phyloP scores from a whole-genome alignment of 2,888 invertebrate genomes.

The Trissonchulus latispiculum region DNA sequence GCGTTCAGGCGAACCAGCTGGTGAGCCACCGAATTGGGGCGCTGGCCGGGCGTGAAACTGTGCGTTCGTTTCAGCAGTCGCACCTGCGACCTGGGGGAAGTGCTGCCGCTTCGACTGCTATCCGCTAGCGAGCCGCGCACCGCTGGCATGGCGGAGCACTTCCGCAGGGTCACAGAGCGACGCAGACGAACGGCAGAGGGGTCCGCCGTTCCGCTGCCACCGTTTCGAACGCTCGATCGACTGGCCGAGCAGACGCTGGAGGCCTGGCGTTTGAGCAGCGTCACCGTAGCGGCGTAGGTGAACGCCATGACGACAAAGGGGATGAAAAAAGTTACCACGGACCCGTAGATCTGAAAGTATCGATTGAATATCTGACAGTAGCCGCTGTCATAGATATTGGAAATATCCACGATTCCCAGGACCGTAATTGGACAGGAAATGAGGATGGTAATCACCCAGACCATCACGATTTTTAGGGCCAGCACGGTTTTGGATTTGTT shows the following conservation, averaged over 20 bases:
- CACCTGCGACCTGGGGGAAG: neutral
- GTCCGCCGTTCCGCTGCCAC: no score
- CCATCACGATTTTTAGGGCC: conserved; percentile 71
- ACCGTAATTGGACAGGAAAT: conserved; percentile 72
- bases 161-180: neutral
- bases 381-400: conserved; percentile 46
- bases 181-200: neutral
- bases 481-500: conserved; percentile 69
- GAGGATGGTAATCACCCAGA: conserved; percentile 82
- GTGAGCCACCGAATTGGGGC: neutral
- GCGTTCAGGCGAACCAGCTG: neutral
- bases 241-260: neutral
- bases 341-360: conserved; percentile 53
- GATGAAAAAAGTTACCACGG: conserved; percentile 88
- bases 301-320: conserved; percentile 86
- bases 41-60: neutral
- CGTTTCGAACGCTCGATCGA: neutral
- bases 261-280: conserved; percentile 8
- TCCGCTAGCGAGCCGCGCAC: neutral
- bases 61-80: neutral
- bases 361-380: conserved; percentile 47
- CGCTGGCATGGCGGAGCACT: neutral
- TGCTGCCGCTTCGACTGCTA: neutral
- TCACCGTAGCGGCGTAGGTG: conserved; percentile 61
- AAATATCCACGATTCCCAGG: conserved; percentile 48